Conservation (phyloP, 2,797 vertebrate genomes). For the Muraenolepis orangiensis region DNA sequence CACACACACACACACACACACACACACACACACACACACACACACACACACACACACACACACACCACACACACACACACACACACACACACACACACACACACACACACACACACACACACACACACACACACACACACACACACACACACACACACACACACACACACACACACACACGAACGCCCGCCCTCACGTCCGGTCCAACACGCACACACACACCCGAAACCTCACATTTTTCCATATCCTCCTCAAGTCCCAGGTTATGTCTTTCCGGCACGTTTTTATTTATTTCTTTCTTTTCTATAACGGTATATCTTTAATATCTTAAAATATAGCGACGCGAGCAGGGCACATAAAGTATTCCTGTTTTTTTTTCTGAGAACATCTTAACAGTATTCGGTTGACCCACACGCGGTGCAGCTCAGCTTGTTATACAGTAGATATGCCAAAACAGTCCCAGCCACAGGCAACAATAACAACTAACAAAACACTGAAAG, state of each 20-base stretch:
- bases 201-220: slow-evolving; percentile 9
- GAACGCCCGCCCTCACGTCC: too few species aligned
- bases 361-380: slow-evolving; percentile 54
- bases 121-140: not conserved
- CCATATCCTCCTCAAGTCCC: not conserved
- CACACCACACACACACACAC: not conserved
- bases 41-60: slow-evolving; percentile 17
- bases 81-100: slow-evolving; percentile 13
- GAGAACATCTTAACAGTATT: slow-evolving; percentile 27
- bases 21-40: slow-evolving; percentile 15
- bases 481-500: not conserved
- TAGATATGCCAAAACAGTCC: slow-evolving; percentile 63
- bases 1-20: not conserved
- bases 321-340: slow-evolving; percentile 49
- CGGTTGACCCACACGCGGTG: slow-evolving; percentile 51
- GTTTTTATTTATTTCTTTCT: not conserved
- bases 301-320: slow-evolving; percentile 44
- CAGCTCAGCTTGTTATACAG: slow-evolving; percentile 63
- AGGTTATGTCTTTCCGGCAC: not conserved
- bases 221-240: slow-evolving; percentile 6
- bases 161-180: not conserved
- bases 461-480: slow-evolving; percentile 42
- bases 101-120: not conserved
- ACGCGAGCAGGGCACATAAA: slow-evolving; percentile 60
- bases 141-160: not conserved